phyloP scores from a whole-genome alignment of 2,888 invertebrate genomes.

The Notocelia uddmanniana region DNA sequence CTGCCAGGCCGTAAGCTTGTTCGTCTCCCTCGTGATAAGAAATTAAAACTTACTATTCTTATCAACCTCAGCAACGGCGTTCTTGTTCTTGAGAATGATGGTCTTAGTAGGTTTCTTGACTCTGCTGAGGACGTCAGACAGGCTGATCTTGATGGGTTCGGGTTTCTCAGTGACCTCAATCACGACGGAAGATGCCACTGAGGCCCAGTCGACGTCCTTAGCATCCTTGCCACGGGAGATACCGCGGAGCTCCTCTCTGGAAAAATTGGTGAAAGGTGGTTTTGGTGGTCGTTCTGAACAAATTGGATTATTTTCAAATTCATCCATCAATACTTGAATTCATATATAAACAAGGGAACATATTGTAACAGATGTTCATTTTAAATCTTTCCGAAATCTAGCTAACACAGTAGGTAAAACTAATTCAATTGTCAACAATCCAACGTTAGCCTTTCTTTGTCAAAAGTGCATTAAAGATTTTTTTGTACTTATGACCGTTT shows the following conservation, averaged over 20 bases:
- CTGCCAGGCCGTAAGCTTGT: not conserved
- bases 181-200: conserved; percentile 88
- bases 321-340: no score
- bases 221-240: conserved; percentile 93
- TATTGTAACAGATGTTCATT: no score
- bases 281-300: no score
- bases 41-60: conserved; percentile 86
- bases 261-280: conserved; percentile 41
- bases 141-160: conserved; percentile 91
- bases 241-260: conserved; percentile 93
- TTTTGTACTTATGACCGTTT: no score
- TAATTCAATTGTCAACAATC: no score
- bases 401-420: no score
- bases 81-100: conserved; percentile 83
- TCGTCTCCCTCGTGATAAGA: not conserved
- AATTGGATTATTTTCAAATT: no score
- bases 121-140: conserved; percentile 89
- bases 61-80: conserved; percentile 75
- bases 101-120: conserved; percentile 89
- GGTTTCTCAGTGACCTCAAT: conserved; percentile 89
- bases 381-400: no score
- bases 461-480: no score
- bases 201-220: conserved; percentile 94
- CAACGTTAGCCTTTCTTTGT: no score
- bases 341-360: no score